phyloP scores from a whole-genome alignment of 2,113 vertebrate species.

The Zeus faber region DNA sequence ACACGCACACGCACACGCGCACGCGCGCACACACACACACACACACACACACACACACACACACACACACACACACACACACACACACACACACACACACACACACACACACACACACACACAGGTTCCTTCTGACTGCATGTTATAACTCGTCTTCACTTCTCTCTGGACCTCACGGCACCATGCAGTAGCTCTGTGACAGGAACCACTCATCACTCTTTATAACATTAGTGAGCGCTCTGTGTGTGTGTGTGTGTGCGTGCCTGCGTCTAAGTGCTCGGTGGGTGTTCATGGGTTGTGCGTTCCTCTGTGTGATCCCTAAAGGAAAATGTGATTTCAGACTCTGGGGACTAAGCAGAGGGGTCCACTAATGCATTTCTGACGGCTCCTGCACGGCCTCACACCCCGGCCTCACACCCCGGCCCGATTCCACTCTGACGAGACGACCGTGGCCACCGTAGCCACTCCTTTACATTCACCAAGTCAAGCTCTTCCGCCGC shows the following conservation, averaged over 20 bases:
- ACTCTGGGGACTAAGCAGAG: too few species aligned
- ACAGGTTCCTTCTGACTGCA: too few species aligned
- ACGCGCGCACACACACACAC: not conserved
- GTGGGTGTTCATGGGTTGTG: not conserved
- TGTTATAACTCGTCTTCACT: too few species aligned
- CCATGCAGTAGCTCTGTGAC: too few species aligned
- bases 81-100: not conserved
- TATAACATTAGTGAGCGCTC: not conserved
- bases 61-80: constrained; percentile 12
- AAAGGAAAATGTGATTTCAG: not conserved
- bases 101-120: not conserved
- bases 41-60: constrained; percentile 9
- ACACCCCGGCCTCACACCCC: too few species aligned
- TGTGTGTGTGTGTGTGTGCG: not conserved
- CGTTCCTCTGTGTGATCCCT: not conserved
- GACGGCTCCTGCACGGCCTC: too few species aligned
- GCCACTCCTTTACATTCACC: too few species aligned
- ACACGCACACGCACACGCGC: not conserved
- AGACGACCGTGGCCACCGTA: too few species aligned
- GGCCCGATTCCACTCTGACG: too few species aligned
- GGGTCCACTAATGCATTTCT: not conserved
- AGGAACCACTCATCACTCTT: not conserved
- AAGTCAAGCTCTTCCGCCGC: too few species aligned
- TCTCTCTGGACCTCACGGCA: too few species aligned
- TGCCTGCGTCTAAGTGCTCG: not conserved